These are phyloP conservation scores for Anoplolepis gracilipes DNA, from an alignment of 1,140 invertebrate species.

Conservation along the genomic window DNA sequence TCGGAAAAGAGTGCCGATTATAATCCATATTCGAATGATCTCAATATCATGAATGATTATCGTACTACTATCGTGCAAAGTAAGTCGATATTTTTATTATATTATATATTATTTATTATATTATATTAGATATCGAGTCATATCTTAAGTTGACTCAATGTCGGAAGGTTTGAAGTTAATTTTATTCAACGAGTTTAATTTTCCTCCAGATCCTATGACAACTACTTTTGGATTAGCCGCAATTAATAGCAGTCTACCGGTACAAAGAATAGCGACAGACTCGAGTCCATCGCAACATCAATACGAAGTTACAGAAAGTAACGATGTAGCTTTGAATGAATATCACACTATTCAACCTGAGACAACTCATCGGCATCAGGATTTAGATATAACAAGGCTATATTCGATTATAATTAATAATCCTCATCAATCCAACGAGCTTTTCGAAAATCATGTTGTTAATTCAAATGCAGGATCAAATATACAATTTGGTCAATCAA, in stretches of 20 bases:
- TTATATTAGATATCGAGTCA: too few relatives aligned
- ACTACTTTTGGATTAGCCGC: conserved; percentile 64
- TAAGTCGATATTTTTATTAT: conserved; percentile 3
- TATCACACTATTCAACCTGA: conserved; percentile 72
- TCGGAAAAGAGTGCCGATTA: conserved; percentile 54
- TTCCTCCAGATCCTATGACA: conserved; percentile 53
- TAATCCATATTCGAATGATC: conserved; percentile 59
- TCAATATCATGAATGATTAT: too few relatives aligned
- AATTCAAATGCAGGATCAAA: conserved; percentile 69
- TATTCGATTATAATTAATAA: conserved; percentile 67
- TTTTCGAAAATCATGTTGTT: conserved; percentile 73
- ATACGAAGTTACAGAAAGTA: conserved; percentile 81
- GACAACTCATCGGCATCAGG: conserved; percentile 69
- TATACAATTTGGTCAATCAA: conserved; percentile 74
- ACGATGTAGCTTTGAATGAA: conserved; percentile 74
- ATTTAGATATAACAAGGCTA: conserved; percentile 75
- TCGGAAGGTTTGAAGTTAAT: neutral
- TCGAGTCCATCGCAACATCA: conserved; percentile 72
- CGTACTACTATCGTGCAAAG: conserved; percentile 50
- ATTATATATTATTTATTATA: too few relatives aligned
- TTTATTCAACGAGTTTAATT: neutral
- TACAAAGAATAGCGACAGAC: conserved; percentile 71
- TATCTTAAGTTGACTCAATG: neutral
- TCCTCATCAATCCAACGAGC: conserved; percentile 75
- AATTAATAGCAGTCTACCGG: conserved; percentile 62